These are phyloP conservation scores for Ameiurus melas DNA, from an alignment of 2,113 vertebrate species.

Conservation along the genomic window DNA sequence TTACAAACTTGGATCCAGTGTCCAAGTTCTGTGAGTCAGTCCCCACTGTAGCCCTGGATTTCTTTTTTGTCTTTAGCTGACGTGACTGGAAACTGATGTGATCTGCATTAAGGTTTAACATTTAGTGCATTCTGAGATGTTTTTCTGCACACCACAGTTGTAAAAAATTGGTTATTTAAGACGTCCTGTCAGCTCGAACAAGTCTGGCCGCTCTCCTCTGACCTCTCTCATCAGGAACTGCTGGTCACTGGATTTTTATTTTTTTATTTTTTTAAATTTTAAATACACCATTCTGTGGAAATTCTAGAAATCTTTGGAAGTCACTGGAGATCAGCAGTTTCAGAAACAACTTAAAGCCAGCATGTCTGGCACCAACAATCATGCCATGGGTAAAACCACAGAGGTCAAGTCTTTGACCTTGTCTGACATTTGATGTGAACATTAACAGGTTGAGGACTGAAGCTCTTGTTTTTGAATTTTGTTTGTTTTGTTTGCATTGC, in stretches of 20 bases:
- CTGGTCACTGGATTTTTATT: neutral
- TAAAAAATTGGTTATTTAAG: neutral
- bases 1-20: neutral
- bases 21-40: neutral
- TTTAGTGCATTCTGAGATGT: neutral
- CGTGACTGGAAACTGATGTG: neutral
- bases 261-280: neutral
- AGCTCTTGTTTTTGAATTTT: neutral
- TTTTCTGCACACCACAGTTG: conserved; percentile 1
- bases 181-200: neutral
- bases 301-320: neutral
- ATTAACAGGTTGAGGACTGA: neutral
- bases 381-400: neutral
- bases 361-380: neutral
- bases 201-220: neutral
- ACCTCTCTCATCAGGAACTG: neutral
- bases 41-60: neutral
- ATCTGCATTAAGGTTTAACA: neutral
- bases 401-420: too few relatives aligned
- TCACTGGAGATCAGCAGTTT: neutral
- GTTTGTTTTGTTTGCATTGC: neutral
- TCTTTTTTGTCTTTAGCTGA: neutral
- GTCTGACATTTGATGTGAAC: neutral
- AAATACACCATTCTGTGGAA: neutral
- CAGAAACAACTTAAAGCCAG: neutral